Base-by-base conservation (phyloP, 2,888 invertebrate species). In the Hemaris fuciformis region DNA sequence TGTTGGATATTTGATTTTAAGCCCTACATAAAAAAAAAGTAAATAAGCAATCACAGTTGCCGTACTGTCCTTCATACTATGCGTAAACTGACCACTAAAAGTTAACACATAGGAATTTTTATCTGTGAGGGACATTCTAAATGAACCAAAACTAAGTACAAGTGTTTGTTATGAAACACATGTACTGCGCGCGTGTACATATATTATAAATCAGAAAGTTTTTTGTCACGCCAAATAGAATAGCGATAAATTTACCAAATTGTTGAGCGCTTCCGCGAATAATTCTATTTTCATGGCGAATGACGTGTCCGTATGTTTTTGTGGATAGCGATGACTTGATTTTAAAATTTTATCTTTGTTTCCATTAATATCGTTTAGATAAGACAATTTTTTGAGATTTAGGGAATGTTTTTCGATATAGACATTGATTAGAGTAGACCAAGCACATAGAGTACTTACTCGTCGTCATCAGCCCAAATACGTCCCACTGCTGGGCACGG, bases 101-200 rank as follows among this genome's bases (percentile, higher is more conserved):
- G 77, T 81, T 78, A 73, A 74, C 76, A 79, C 81, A 75, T 75
- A 62, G 82, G 84, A 83, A 84, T 84, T 81, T 76, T 66, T 76
- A 74, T 71, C 71, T 79, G 76, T 73, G 75, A 75, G 77, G 71
- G 71, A 76, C 74, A 76, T 79, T 72, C 71, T 73, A 76, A 74
- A 74, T 74, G 69, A 70, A 57, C 53, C 63, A 60, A 64, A 53
- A 57, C 38, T 38, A 57, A 46, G 45, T 27, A 42, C 38, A 43
- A 23, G 46, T 57, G 57, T 46, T 61, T 60, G 31, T 46, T 25
- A 23, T 42, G 6, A 18, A 13, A 25, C 18, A 46, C 38, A 38
- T 38, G 57, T 38, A 46, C 5, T 13, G 25, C 22, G 42, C 15
- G 20, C n/a, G 25, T 18, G 13, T 13, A 20, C 20, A 13, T n/a